These are phyloP conservation scores for Listronotus oregonensis DNA, from an alignment of 1,140 invertebrate genomes.

Conservation along the genomic window DNA sequence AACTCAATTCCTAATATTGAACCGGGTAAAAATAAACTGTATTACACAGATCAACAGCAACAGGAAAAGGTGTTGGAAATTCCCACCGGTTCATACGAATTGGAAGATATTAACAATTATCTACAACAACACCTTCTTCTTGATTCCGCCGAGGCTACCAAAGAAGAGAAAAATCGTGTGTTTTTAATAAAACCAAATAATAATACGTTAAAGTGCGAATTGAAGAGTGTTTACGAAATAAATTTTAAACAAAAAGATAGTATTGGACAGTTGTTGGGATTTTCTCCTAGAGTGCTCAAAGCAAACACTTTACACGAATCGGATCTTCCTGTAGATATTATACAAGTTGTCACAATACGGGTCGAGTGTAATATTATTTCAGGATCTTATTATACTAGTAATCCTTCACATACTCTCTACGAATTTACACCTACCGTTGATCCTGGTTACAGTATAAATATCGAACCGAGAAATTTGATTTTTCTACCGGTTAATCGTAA, in stretches of 20 bases:
- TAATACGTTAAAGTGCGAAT: conserved; percentile 40
- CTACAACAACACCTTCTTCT: conserved; percentile 8
- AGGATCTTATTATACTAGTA: conserved; percentile 31
- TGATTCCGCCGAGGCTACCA: neutral
- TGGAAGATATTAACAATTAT: conserved; percentile 11
- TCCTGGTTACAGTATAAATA: conserved; percentile 34
- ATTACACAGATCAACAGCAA: conserved; percentile 16
- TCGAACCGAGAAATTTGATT: conserved; percentile 31
- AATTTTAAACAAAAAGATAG: conserved; percentile 26
- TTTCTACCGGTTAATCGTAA: conserved; percentile 31
- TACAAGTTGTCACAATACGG: conserved; percentile 36
- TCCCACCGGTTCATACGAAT: conserved; percentile 32
- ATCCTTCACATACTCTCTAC: conserved; percentile 34
- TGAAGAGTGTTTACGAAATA: conserved; percentile 16
- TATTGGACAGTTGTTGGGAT: conserved; percentile 20
- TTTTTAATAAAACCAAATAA: conserved; percentile 37
- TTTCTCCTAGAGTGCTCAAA: conserved; percentile 26
- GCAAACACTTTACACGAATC: conserved; percentile 25
- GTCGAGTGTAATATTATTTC: conserved; percentile 37
- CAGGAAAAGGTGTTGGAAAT: conserved; percentile 15
- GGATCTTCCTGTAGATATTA: conserved; percentile 38
- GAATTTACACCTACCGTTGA: conserved; percentile 35
- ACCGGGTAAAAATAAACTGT: no score
- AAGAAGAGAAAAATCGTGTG: conserved; percentile 1
- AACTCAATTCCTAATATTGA: conserved; percentile 37